These are phyloP conservation scores for Bubo blakistoni DNA, from an alignment of 2,113 vertebrate species.

Conservation along the genomic window DNA sequence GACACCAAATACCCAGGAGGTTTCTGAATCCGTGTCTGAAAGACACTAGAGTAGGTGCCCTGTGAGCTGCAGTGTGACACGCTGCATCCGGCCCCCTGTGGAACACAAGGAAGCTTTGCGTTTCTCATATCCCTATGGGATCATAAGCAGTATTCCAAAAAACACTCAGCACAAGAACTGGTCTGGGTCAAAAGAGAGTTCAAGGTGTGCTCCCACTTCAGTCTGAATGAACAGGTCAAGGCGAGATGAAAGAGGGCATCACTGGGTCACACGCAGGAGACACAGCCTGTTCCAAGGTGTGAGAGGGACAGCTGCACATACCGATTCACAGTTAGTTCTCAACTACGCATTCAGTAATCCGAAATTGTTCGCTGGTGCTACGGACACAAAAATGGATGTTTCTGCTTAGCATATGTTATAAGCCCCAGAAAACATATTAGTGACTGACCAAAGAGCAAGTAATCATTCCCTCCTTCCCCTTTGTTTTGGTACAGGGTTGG, in stretches of 20 bases:
- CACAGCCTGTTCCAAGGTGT: not conserved
- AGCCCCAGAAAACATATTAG: not conserved
- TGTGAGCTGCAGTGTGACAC: not conserved
- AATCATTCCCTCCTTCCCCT: not conserved
- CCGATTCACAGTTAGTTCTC: not conserved
- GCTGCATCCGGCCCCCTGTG: not conserved
- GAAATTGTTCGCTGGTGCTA: not conserved
- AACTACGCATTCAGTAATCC: not conserved
- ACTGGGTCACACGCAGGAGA: not conserved
- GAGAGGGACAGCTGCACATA: not conserved
- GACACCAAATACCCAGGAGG: not conserved
- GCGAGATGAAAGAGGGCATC: not conserved
- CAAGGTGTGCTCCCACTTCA: not conserved
- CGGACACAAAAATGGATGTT: not conserved
- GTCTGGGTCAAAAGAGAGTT: not conserved
- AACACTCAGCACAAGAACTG: not conserved
- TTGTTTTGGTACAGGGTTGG: not conserved
- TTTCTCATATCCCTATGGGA: not conserved
- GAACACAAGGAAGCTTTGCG: not conserved
- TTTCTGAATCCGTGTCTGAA: not conserved
- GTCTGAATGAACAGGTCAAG: not conserved
- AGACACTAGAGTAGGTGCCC: not conserved
- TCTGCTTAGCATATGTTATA: not conserved
- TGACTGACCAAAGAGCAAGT: not conserved
- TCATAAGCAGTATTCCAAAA: not conserved